Evolutionary conservation across 2,113 vertebrate genomes (phyloP), one percentile per base, ranked within the genome.

Genomic region (Carettochelys insculpta): DNA sequence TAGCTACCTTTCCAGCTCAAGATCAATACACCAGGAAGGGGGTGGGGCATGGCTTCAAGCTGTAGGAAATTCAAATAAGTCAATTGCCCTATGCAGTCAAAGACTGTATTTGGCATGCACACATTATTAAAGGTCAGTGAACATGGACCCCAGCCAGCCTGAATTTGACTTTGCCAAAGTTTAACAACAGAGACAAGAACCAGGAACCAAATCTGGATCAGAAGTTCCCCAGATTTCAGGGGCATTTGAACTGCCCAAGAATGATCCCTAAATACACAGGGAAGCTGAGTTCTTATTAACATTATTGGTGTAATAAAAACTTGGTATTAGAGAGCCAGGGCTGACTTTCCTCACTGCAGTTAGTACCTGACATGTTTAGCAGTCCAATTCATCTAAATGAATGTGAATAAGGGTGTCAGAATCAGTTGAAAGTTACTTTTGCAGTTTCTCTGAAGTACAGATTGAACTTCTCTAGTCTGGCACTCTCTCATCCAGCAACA

Each of bases 101-200:
- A 75, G 25, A 27, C 7, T 45, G 41, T 25, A 75, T 83, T 82
- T 50, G 22, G 34, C 54, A 71, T 53, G 65, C 92, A 85, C 83
- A 87, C 88, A 90, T 92, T 34, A 53, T 65, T 90, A 90, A 86
- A 77, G 41, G 83, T 65, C 75, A 90, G 25, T 45, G 16, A n/a
- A 75, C 54, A 61, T 94, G 94, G 92, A 89, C 25, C 31, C 81
- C 89, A 90, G 92, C 92, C 94, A 95, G 90, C 95, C 94, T 94
- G 92, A 89, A 95, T 94, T 92, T 95, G 94, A 96, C 92, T 93
- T 93, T 94, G 94, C 92, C 19, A 92, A 94, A 92, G 91, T 93
- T n/a, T 90, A 90, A 90, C 47, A 92, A 45, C 79, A 90, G 85
- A 17, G 4, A 6, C 82, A 90, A 82, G 27, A 73, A 75, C 3